Conservation (phyloP, 30 jellyfish, hydroid and myxozoan genomes). For the Rhopilema esculentum region DNA sequence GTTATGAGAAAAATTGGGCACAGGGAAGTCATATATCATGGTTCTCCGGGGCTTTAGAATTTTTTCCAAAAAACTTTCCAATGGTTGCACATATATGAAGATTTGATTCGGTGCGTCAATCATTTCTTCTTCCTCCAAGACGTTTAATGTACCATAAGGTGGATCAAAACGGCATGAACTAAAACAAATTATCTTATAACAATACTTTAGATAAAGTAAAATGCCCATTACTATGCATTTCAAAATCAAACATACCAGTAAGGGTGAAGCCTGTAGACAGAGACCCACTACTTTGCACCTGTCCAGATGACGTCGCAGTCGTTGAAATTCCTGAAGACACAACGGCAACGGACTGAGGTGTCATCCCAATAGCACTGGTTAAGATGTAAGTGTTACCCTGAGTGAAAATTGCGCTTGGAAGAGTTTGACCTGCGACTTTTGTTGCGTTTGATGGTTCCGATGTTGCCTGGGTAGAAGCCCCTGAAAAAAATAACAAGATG, state of each 20-base stretch:
- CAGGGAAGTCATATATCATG: too few relatives aligned
- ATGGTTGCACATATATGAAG: too few relatives aligned
- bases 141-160: too few relatives aligned
- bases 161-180: too few relatives aligned
- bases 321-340: constrained; percentile 48
- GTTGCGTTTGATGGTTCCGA: constrained; percentile 17
- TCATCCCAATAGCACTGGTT: constrained; percentile 86
- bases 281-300: constrained; percentile 39
- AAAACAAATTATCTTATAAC: too few relatives aligned
- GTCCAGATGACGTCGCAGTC: constrained; percentile 23
- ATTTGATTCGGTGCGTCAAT: too few relatives aligned
- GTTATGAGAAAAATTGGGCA: too few relatives aligned
- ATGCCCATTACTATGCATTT: not conserved
- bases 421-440: constrained; percentile 42
- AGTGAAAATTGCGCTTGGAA: constrained; percentile 57
- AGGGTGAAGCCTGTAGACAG: constrained; percentile 61
- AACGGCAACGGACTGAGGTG: constrained; percentile 69
- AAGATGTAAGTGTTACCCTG: constrained; percentile 92
- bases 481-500: not conserved
- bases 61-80: too few relatives aligned
- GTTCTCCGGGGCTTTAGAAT: too few relatives aligned
- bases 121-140: too few relatives aligned
- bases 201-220: too few relatives aligned
- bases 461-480: constrained; percentile 31
- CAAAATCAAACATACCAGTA: constrained; percentile 23